phyloP scores from a whole-genome alignment of 2,113 vertebrate species.

The Xiphophorus couchianus region DNA sequence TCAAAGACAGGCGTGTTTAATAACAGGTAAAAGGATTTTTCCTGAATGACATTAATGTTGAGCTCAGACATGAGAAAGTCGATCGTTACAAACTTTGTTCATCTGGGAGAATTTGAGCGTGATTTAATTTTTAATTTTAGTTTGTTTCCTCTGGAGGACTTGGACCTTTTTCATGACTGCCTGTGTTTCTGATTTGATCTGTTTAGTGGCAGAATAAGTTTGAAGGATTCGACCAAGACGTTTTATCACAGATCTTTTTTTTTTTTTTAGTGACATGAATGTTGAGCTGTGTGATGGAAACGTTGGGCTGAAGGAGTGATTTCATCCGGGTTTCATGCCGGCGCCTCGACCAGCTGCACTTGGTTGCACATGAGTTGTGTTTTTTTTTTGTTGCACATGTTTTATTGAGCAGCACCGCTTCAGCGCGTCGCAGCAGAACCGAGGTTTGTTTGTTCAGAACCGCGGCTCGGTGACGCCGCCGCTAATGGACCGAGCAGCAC shows the following conservation, averaged over 20 bases:
- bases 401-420: slow-evolving; percentile 59
- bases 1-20: too few species aligned
- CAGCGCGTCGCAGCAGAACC: slow-evolving; percentile 8
- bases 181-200: too few species aligned
- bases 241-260: too few species aligned
- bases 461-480: slow-evolving; percentile 11
- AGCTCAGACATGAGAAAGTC: too few species aligned
- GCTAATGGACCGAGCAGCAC: slow-evolving; percentile 52
- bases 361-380: slow-evolving; percentile 49
- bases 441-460: slow-evolving; percentile 43
- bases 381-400: slow-evolving; percentile 45
- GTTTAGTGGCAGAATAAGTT: slow-evolving; percentile 6
- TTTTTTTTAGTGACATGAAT: slow-evolving; percentile 25
- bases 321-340: slow-evolving; percentile 7
- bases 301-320: slow-evolving; percentile 19
- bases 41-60: too few species aligned
- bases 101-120: too few species aligned
- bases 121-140: too few species aligned
- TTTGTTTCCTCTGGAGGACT: too few species aligned
- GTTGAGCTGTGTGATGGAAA: slow-evolving; percentile 42
- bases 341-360: slow-evolving; percentile 30
- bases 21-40: too few species aligned
- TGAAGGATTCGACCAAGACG: background rate
- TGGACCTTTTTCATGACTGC: too few species aligned
- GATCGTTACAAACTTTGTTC: too few species aligned